These are phyloP conservation scores for Trachelus tabidus DNA, from an alignment of 2,888 invertebrate species.

Conservation along the genomic window DNA sequence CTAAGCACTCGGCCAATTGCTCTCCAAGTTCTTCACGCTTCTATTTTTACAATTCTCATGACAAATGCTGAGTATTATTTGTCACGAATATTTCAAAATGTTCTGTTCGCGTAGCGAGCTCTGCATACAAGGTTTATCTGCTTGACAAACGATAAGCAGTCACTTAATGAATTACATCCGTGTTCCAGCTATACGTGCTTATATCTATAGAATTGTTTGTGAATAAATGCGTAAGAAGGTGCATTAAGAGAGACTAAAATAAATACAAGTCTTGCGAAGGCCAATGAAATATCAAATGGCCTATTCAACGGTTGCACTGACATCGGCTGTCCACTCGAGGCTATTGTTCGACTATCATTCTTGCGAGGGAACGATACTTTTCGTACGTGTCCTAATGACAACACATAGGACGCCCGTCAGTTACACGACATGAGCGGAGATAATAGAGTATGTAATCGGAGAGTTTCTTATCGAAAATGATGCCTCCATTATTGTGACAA, in stretches of 20 bases:
- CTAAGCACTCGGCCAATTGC: background rate
- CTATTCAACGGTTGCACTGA: background rate
- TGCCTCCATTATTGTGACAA: background rate
- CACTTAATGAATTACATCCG: background rate
- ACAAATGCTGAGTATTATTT: background rate
- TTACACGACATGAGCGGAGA: background rate
- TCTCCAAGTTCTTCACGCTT: background rate
- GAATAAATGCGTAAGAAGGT: background rate
- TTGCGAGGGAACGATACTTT: background rate
- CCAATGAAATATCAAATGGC: background rate
- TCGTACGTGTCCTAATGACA: background rate
- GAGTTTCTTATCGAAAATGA: slow-evolving; percentile 43
- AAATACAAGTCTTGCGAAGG: background rate
- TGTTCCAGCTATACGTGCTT: background rate
- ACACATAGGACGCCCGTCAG: background rate
- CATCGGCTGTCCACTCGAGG: background rate
- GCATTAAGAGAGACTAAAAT: background rate
- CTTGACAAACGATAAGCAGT: background rate
- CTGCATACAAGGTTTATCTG: too few species aligned
- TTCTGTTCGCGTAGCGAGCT: too few species aligned
- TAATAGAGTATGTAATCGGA: slow-evolving; percentile 33
- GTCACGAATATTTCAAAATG: background rate
- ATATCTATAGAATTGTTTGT: background rate
- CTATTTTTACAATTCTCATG: background rate
- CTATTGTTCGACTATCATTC: background rate